A percentile compares a stretch with the other conserved stretches of the same genome.
Evolutionary conservation across 2,797 vertebrate species (phyloP).

Genomic region (Phyllotis vaccarum): DNA sequence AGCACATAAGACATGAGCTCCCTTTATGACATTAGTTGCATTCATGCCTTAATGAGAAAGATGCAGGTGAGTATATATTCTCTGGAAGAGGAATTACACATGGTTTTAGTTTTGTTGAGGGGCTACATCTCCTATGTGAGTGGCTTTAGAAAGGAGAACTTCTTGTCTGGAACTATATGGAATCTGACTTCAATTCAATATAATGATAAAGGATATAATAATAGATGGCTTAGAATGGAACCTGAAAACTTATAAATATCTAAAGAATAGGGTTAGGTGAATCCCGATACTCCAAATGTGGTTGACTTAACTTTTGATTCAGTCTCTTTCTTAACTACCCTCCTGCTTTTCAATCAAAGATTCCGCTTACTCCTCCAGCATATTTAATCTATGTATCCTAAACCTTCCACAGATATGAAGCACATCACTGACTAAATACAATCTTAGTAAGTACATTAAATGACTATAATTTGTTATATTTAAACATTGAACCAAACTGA

Average conservation of each 20-base stretch:
- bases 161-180: background rate
- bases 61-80: conserved; percentile 39
- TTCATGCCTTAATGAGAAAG: conserved; percentile 61
- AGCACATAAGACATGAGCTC: background rate
- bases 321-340: background rate
- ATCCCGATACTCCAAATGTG: background rate
- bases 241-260: conserved; percentile 29
- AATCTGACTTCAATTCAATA: conserved; percentile 47
- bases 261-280: background rate
- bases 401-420: background rate
- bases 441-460: background rate
- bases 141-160: background rate
- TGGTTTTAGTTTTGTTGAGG: background rate
- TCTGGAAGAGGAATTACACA: background rate
- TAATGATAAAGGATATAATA: conserved; percentile 15
- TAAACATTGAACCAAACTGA: conserved; percentile 19
- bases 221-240: background rate
- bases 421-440: background rate
- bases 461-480: background rate
- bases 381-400: background rate
- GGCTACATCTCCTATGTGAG: background rate
- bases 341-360: background rate
- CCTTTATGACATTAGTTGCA: background rate
- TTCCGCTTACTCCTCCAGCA: background rate
- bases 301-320: background rate